These are phyloP conservation scores for Tachypleus tridentatus DNA, from an alignment of 1,140 invertebrate genomes.

Conservation along the genomic window DNA sequence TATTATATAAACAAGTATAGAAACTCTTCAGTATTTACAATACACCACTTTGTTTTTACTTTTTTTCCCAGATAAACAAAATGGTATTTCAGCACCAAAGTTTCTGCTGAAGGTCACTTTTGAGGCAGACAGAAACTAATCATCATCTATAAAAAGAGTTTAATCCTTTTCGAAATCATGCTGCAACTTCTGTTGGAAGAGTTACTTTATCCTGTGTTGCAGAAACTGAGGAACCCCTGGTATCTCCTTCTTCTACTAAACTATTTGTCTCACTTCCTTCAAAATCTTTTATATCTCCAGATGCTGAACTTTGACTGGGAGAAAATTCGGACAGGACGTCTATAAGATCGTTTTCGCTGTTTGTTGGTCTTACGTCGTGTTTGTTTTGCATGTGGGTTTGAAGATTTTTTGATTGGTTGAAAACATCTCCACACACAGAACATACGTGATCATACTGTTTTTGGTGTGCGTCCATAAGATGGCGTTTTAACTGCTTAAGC, in stretches of 20 bases:
- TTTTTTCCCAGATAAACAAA: no score
- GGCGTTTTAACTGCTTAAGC: slow-evolving; percentile 7
- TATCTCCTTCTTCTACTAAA: slow-evolving; percentile 14
- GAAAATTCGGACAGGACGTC: slow-evolving; percentile 16
- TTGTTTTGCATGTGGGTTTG: slow-evolving; percentile 24
- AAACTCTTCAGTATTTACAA: no score
- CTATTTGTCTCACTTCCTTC: slow-evolving; percentile 18
- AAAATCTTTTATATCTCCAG: slow-evolving; percentile 14
- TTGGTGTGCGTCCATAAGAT: slow-evolving; percentile 10
- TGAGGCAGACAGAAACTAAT: no score
- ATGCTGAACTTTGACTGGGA: slow-evolving; percentile 15
- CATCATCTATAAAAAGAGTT: no score
- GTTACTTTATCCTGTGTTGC: slow-evolving; percentile 1
- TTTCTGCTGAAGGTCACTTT: no score
- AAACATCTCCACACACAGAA: slow-evolving; percentile 24
- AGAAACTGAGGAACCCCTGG: slow-evolving; percentile 10
- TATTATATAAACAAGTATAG: no score
- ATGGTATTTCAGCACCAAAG: no score
- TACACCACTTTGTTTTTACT: no score
- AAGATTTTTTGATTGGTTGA: slow-evolving; percentile 22
- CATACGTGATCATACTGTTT: slow-evolving; percentile 17
- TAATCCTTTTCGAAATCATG: no score
- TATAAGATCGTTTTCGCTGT: not conserved
- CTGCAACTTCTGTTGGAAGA: not conserved
- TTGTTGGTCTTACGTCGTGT: slow-evolving; percentile 12